Conservation (phyloP, 2,797 vertebrate species). For the Oryzias sinensis region DNA sequence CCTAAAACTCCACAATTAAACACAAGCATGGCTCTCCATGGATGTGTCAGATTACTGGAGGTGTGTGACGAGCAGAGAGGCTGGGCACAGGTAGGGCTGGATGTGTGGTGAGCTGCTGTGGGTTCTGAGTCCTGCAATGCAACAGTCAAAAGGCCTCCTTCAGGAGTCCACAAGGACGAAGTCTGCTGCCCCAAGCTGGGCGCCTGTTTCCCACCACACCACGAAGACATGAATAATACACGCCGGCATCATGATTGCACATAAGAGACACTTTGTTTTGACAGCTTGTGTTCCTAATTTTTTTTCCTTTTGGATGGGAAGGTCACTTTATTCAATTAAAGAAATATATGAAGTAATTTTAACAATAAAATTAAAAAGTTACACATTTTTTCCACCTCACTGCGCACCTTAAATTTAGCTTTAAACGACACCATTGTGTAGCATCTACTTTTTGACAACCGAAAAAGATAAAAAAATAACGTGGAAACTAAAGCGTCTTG, state of each 20-base stretch:
- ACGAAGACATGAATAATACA: conserved; percentile 63
- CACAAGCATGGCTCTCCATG: not conserved
- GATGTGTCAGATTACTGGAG: conserved; percentile 4
- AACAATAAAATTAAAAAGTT: no score
- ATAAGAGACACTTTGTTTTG: conserved; percentile 17
- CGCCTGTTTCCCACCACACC: conserved; percentile 51
- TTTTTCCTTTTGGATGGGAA: no score
- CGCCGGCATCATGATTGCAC: conserved; percentile 24
- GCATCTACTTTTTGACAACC: no score
- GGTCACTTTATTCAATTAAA: no score
- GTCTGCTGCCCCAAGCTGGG: conserved; percentile 28
- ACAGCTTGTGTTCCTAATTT: conserved; percentile 17
- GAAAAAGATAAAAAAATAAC: no score
- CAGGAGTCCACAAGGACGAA: conserved; percentile 49
- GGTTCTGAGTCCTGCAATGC: conserved; percentile 66
- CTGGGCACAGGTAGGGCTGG: conserved; percentile 23
- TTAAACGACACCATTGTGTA: no score
- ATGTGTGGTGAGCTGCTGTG: conserved; percentile 48
- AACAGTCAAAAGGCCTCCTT: conserved; percentile 63
- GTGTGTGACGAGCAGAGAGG: not conserved
- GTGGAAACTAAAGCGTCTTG: no score
- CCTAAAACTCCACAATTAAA: conserved; percentile 1
- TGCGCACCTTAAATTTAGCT: no score
- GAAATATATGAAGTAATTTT: no score
- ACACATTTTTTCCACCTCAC: no score